These are phyloP conservation scores for Pogonus chalceus DNA, from an alignment of 1,140 invertebrate genomes.

Conservation along the genomic window DNA sequence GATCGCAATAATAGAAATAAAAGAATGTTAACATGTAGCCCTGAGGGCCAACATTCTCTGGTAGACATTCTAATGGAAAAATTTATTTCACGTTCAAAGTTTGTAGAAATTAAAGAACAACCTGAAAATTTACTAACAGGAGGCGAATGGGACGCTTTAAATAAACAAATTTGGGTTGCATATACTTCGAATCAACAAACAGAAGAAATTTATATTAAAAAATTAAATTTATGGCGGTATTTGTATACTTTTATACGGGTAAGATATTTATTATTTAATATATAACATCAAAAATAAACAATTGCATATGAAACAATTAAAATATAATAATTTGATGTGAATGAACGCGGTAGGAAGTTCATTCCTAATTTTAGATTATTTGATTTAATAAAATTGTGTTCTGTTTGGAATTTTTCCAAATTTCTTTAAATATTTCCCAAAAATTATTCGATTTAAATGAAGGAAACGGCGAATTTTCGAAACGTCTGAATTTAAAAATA, in stretches of 20 bases:
- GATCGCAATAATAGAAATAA: background rate
- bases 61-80: background rate
- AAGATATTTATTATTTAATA: too few relatives aligned
- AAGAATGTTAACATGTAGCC: background rate
- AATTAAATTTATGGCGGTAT: conserved; percentile 73
- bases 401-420: too few relatives aligned
- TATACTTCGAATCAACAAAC: conserved; percentile 69
- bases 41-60: background rate
- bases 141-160: conserved; percentile 50
- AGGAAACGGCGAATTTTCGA: too few relatives aligned
- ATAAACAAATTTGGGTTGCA: conserved; percentile 66
- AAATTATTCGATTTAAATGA: too few relatives aligned
- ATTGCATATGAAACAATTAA: too few relatives aligned
- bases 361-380: too few relatives aligned
- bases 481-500: too few relatives aligned
- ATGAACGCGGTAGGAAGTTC: too few relatives aligned
- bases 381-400: too few relatives aligned
- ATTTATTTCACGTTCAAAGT: background rate
- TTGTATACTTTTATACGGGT: conserved; percentile 65
- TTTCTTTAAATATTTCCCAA: too few relatives aligned
- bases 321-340: too few relatives aligned
- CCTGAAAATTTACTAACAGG: background rate
- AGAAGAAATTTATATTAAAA: conserved; percentile 65
- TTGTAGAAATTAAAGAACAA: background rate
- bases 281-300: too few relatives aligned